Conservation (phyloP, 2,888 invertebrate genomes). For the Chydorus sphaericus region DNA sequence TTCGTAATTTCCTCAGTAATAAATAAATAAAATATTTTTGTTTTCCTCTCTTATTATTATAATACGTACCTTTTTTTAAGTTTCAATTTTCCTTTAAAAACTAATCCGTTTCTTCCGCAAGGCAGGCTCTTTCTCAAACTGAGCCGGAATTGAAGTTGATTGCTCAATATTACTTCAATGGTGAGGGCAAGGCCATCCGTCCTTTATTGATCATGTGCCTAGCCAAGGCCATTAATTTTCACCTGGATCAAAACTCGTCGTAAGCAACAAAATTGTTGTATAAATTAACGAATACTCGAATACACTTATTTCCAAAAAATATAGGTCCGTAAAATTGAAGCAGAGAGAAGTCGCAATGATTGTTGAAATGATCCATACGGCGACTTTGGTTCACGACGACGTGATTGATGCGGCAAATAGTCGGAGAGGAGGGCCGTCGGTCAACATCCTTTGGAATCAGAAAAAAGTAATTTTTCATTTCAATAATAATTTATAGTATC, state of each 20-base stretch:
- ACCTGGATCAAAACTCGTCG: constrained; percentile 41
- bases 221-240: constrained; percentile 84
- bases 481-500: no score
- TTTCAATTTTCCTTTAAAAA: no score
- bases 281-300: background rate
- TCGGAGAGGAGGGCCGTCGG: constrained; percentile 87
- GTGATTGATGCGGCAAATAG: constrained; percentile 95
- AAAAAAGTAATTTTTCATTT: constrained; percentile 53
- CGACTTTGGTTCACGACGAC: constrained; percentile 97
- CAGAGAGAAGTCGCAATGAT: constrained; percentile 64
- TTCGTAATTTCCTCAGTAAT: no score
- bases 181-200: constrained; percentile 90
- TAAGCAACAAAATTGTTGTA: background rate
- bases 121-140: constrained; percentile 30
- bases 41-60: no score
- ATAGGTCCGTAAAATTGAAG: background rate
- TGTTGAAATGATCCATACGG: constrained; percentile 98
- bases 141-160: constrained; percentile 75
- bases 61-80: no score
- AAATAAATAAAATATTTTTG: no score
- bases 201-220: constrained; percentile 89
- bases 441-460: constrained; percentile 91
- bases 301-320: constrained; percentile 29
- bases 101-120: background rate
- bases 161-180: constrained; percentile 94